A percentile compares a stretch with the other conserved stretches of the same genome.
phyloP scores from a whole-genome alignment of 1,140 invertebrate species.

The Bombus terrestris region DNA sequence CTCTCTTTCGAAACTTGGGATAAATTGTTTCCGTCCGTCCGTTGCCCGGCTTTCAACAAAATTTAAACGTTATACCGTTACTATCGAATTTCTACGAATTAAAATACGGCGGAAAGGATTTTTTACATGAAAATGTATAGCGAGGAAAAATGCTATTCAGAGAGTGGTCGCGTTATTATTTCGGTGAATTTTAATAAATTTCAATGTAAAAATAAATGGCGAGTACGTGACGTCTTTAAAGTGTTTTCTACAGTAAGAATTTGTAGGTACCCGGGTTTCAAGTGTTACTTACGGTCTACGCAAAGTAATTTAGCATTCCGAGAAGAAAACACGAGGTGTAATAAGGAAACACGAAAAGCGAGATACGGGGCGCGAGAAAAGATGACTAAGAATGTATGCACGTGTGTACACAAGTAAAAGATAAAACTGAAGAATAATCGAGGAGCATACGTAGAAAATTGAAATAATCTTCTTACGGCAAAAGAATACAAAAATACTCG shows the following conservation, averaged over 20 bases:
- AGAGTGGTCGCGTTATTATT: background rate
- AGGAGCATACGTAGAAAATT: background rate
- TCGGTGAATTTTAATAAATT: background rate
- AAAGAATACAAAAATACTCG: background rate
- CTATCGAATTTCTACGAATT: background rate
- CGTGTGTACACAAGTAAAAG: background rate
- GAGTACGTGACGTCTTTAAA: background rate
- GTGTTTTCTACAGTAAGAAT: too few relatives aligned
- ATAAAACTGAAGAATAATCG: background rate
- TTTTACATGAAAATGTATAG: too few relatives aligned
- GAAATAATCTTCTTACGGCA: background rate
- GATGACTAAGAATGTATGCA: background rate
- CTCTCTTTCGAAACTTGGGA: background rate
- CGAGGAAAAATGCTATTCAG: background rate
- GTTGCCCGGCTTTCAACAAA: background rate
- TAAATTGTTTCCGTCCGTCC: slow-evolving; percentile 8
- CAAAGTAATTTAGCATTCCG: slow-evolving; percentile 6
- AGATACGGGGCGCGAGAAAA: background rate
- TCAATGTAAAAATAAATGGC: too few relatives aligned
- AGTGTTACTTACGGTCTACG: background rate
- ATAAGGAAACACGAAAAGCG: slow-evolving; percentile 14
- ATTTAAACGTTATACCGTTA: background rate
- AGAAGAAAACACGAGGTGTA: background rate
- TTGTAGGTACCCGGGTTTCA: too few relatives aligned
- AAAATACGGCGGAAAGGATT: background rate